phyloP scores from a whole-genome alignment of 1,140 invertebrate genomes.

The Phymastichus coffea region DNA sequence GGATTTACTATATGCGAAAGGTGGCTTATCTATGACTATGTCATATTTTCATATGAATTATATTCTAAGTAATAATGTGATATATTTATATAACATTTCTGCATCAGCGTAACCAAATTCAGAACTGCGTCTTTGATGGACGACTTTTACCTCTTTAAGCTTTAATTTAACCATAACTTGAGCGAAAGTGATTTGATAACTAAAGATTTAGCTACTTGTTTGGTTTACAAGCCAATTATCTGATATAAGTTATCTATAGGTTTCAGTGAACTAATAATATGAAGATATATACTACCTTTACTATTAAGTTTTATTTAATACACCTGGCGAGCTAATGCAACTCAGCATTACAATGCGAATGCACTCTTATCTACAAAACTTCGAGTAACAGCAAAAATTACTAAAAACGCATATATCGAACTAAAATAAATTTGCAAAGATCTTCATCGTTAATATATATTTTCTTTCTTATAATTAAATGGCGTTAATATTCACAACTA shows the following conservation, averaged over 20 bases:
- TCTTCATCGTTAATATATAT: too few species aligned
- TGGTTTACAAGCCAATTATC: too few species aligned
- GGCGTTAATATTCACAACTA: too few species aligned
- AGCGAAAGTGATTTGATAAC: not conserved
- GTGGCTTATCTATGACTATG: slow-evolving; percentile 2
- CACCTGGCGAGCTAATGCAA: not conserved
- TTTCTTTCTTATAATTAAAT: too few species aligned
- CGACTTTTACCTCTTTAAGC: not conserved
- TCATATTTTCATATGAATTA: too few species aligned
- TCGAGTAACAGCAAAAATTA: not conserved
- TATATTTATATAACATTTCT: not conserved
- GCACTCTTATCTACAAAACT: slow-evolving; percentile 1
- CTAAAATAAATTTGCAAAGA: too few species aligned
- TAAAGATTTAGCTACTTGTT: too few species aligned
- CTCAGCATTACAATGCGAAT: not conserved
- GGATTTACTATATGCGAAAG: slow-evolving; percentile 9
- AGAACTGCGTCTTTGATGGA: not conserved
- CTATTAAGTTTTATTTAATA: not conserved
- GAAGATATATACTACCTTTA: not conserved
- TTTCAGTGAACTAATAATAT: too few species aligned
- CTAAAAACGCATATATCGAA: too few species aligned
- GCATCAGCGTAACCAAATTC: not conserved
- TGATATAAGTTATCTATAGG: too few species aligned
- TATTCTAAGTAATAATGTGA: not conserved
- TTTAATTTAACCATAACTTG: not conserved